Conservation (phyloP, 2,888 invertebrate genomes). For the Cistogaster globosa region DNA sequence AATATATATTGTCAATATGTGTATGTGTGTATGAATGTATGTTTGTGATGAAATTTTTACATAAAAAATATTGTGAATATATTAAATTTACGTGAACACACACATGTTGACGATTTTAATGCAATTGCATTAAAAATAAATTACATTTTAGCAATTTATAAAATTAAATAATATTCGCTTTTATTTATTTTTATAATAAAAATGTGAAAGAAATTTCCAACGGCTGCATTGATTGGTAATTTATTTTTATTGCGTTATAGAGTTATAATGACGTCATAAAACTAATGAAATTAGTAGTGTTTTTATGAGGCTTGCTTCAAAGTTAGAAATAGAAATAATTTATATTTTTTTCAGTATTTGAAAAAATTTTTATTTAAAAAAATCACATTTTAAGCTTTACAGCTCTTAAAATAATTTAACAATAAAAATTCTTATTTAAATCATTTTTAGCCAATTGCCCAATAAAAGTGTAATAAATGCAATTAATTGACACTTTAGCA, state of each 20-base stretch:
- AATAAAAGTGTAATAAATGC: constrained; percentile 62
- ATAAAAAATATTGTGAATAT: constrained; percentile 21
- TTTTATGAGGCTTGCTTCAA: too few relatives aligned
- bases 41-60: not conserved
- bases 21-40: not conserved
- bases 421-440: not conserved
- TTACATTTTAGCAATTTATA: constrained; percentile 59
- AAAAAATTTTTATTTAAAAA: too few relatives aligned
- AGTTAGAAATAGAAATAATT: too few relatives aligned
- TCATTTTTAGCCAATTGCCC: constrained; percentile 29
- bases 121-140: constrained; percentile 52
- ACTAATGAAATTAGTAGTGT: not conserved
- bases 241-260: constrained; percentile 40
- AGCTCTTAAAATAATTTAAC: not conserved
- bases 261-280: not conserved
- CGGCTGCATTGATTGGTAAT: constrained; percentile 38
- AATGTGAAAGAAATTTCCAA: not conserved
- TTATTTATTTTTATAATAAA: not conserved
- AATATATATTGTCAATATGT: not conserved
- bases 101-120: constrained; percentile 41
- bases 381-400: not conserved
- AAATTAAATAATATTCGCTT: constrained; percentile 51
- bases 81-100: constrained; percentile 17
- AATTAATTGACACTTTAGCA: constrained; percentile 69
- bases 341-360: too few relatives aligned